Conservation (phyloP, 2,797 vertebrate genomes). For the Acanthurus leucopareius region DNA sequence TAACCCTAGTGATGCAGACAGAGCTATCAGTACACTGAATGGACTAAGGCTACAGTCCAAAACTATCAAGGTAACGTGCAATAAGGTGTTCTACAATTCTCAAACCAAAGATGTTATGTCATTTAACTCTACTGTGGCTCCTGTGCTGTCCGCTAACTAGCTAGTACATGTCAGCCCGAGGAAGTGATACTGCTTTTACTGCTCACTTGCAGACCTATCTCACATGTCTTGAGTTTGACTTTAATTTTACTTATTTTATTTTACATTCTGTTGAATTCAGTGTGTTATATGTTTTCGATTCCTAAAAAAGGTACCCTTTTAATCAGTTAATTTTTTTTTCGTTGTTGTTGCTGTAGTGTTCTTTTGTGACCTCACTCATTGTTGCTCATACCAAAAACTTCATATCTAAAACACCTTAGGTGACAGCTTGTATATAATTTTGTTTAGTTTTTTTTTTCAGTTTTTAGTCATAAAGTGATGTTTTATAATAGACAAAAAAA, state of each 20-base stretch:
- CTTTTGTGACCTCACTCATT: conserved; percentile 35
- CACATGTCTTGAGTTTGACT: conserved; percentile 72
- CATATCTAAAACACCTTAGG: conserved; percentile 18
- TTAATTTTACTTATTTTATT: conserved; percentile 65
- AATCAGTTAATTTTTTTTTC: conserved; percentile 46
- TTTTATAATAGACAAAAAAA: neutral
- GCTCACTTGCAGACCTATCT: conserved; percentile 70
- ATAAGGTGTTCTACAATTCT: conserved; percentile 89
- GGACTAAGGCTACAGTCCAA: conserved; percentile 99
- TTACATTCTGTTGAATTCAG: conserved; percentile 46
- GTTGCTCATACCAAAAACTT: conserved; percentile 28
- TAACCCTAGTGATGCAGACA: conserved; percentile 99
- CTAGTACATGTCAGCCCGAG: conserved; percentile 76
- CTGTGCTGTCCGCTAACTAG: conserved; percentile 79
- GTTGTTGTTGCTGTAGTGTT: conserved; percentile 50
- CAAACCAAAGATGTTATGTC: conserved; percentile 86
- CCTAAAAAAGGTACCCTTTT: conserved; percentile 33
- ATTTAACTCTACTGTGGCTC: conserved; percentile 81
- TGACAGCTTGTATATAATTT: conserved; percentile 16
- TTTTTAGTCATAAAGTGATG: conserved; percentile 3
- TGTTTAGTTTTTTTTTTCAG: conserved; percentile 26
- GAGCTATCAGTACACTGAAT: conserved; percentile 99
- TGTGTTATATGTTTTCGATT: conserved; percentile 38
- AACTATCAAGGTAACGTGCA: conserved; percentile 98
- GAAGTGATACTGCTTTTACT: conserved; percentile 68